These are phyloP conservation scores for Papilio aristodemus DNA, from an alignment of 1,140 invertebrate species.

Conservation along the genomic window DNA sequence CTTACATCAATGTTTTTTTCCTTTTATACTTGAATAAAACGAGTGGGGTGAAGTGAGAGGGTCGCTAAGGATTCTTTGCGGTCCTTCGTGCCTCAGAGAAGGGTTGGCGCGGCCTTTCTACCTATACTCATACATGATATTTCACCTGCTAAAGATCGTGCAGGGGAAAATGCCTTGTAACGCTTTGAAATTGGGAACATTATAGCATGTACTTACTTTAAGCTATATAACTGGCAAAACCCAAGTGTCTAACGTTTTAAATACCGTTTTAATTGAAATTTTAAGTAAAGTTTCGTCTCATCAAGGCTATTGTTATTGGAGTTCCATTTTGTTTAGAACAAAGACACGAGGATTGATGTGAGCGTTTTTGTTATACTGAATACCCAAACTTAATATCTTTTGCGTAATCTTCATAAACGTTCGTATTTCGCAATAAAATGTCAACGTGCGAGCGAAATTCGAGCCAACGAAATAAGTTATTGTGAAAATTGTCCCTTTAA, in stretches of 20 bases:
- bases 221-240: slow-evolving; percentile 23
- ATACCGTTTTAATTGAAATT: slow-evolving; percentile 53
- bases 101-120: slow-evolving; percentile 59
- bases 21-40: slow-evolving; percentile 59
- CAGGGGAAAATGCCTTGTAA: slow-evolving; percentile 12
- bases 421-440: background rate
- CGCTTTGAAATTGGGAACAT: background rate
- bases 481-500: background rate
- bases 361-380: background rate
- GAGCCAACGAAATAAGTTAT: background rate
- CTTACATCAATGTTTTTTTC: slow-evolving; percentile 67
- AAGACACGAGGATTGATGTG: background rate
- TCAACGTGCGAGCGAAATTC: background rate
- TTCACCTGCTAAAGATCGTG: slow-evolving; percentile 3
- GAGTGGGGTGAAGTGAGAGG: slow-evolving; percentile 53
- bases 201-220: background rate
- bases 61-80: slow-evolving; percentile 53
- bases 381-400: background rate
- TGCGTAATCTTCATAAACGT: background rate
- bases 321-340: slow-evolving; percentile 6
- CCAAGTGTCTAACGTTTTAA: slow-evolving; percentile 40
- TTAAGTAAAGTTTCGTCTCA: slow-evolving; percentile 32
- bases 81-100: slow-evolving; percentile 48
- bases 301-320: slow-evolving; percentile 1
- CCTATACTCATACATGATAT: slow-evolving; percentile 35